Conservation (phyloP, 2,888 invertebrate genomes). For the Luperina nickerlii region DNA sequence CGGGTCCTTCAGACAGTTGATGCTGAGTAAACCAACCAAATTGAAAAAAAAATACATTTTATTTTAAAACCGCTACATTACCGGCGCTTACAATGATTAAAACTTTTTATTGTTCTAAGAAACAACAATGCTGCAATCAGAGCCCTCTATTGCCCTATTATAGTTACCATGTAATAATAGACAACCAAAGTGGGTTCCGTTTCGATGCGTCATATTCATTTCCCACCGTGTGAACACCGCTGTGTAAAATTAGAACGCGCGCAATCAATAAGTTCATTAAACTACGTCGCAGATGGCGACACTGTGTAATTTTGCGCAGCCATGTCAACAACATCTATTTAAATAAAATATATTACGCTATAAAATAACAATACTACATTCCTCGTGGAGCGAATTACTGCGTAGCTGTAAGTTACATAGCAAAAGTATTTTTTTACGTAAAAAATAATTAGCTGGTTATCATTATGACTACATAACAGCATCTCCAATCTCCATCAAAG, state of each 20-base stretch:
- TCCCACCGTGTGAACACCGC: constrained; percentile 57
- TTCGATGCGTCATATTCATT: constrained; percentile 72
- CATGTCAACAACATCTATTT: constrained; percentile 44
- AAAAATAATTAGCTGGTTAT: constrained; percentile 11
- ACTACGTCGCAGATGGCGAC: constrained; percentile 80
- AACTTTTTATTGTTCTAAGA: neutral
- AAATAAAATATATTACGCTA: constrained; percentile 11
- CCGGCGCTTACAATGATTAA: neutral
- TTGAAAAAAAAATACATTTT: neutral
- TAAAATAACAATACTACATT: neutral
- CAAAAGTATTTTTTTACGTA: neutral
- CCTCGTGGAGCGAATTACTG: neutral
- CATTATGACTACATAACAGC: constrained; percentile 62
- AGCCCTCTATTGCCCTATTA: constrained; percentile 81
- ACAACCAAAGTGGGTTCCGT: constrained; percentile 68
- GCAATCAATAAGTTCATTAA: constrained; percentile 79
- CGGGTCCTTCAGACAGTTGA: neutral
- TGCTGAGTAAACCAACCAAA: neutral
- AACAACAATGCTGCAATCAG: constrained; percentile 59
- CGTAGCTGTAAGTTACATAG: neutral
- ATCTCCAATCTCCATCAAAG: constrained; percentile 22
- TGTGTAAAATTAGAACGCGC: constrained; percentile 78
- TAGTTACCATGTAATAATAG: constrained; percentile 74
- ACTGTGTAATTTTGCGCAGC: constrained; percentile 68
- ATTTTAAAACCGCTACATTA: neutral